Conservation (phyloP, 2,888 invertebrate species). For the Baccha elongata region DNA sequence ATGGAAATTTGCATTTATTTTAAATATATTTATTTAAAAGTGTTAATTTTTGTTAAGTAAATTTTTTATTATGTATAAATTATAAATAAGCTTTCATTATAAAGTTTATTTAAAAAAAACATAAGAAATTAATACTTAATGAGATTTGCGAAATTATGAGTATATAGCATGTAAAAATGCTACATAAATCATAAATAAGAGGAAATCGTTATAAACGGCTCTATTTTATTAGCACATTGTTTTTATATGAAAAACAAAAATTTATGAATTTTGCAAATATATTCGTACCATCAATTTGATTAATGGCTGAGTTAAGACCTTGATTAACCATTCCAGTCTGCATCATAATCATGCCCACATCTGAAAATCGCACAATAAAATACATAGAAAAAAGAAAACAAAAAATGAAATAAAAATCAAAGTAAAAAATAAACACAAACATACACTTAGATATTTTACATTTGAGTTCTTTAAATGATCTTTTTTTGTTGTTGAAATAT, state of each 20-base stretch:
- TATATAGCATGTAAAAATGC: slow-evolving; percentile 68
- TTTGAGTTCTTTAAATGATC: slow-evolving; percentile 67
- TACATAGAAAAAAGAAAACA: slow-evolving; percentile 60
- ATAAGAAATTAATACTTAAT: slow-evolving; percentile 57
- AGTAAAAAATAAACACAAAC: slow-evolving; percentile 41
- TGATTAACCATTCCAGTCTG: slow-evolving; percentile 98
- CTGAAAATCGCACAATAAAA: slow-evolving; percentile 83
- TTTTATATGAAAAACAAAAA: slow-evolving; percentile 50
- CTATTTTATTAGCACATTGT: slow-evolving; percentile 59
- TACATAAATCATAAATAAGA: slow-evolving; percentile 57
- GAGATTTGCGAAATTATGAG: slow-evolving; percentile 67
- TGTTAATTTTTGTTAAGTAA: neutral
- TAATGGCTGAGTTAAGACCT: slow-evolving; percentile 88
- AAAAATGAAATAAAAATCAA: slow-evolving; percentile 15
- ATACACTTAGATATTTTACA: slow-evolving; percentile 18
- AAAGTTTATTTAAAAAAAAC: slow-evolving; percentile 27
- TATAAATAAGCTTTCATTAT: slow-evolving; percentile 6
- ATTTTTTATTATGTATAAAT: neutral
- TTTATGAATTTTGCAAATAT: slow-evolving; percentile 71
- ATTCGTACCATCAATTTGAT: slow-evolving; percentile 90
- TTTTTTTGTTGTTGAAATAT: slow-evolving; percentile 35
- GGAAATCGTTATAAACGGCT: slow-evolving; percentile 50
- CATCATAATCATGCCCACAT: slow-evolving; percentile 99
- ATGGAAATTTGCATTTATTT: slow-evolving; percentile 6
- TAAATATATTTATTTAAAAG: neutral